Base-by-base conservation (phyloP, 2,797 vertebrate genomes). In the Oreortyx pictus region DNA sequence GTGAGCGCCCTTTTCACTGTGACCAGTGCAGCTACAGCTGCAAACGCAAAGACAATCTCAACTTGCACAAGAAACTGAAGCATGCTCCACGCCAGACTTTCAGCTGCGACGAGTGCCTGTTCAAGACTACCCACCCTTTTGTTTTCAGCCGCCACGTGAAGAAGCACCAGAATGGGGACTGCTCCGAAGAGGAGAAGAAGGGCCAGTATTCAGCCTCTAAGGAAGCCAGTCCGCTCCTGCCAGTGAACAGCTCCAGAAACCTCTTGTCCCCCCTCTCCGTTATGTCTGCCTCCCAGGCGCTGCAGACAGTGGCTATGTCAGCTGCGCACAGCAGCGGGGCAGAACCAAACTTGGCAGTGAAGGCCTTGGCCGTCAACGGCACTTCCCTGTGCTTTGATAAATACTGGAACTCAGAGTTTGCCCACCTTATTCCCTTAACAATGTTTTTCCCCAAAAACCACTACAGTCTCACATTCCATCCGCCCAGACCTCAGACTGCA, bases 41-140 rank as follows among this genome's bases (percentile, higher is more conserved):
- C 98, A 99, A 99, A 97, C 99, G 99, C 98, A 99, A 99, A 98
- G 99, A 99, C 99, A 99, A 99, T 99, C 99, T 99, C 97, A 99
- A 99, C 97, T 98, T 99, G 98, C 99, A 99, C 99, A 99, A 99
- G 98, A 99, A 98, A 98, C 98, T 99, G 97, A 99, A 99, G 98
- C 99, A 99, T 83, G 98, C 99, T 85, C 99, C 99, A 64, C 98
- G 99, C 97, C 99, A 99, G 98, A 99, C 98, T 95, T 98, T 99
- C 97, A 98, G 98, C 98, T 99, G 99, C 87, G 98, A 98, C 33
- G 98, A 98, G 98, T 99, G 99, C 98, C 98, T 99, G 96, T 99
- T 99, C 98, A 99, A 99, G 98, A 99, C 99, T 97, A 99, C 99
- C 87, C 99, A 99, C 97, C 99, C 99, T 61, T 99, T 99, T 52